These are phyloP conservation scores for Semaprochilodus insignis DNA, from an alignment of 2,797 vertebrate genomes.

Conservation along the genomic window DNA sequence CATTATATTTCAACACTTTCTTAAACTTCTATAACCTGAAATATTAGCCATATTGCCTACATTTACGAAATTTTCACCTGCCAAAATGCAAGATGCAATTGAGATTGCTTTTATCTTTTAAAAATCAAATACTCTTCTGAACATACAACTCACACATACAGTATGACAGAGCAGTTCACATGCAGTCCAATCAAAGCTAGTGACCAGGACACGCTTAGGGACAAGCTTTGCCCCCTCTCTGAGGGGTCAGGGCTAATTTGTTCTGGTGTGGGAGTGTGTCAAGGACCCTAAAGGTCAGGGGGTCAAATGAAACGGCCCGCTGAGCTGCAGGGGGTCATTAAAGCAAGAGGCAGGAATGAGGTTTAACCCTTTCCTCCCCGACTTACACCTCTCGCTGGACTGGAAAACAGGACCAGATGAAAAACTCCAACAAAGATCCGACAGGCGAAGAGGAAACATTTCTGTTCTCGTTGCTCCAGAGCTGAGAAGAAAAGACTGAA, in stretches of 20 bases:
- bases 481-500: too few species aligned
- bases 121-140: too few species aligned
- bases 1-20: too few species aligned
- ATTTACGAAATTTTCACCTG: not conserved
- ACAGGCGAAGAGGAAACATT: not conserved
- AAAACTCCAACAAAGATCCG: not conserved
- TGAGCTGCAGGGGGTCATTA: slow-evolving; percentile 67
- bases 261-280: slow-evolving; percentile 74
- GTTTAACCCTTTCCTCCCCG: slow-evolving; percentile 74
- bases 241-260: slow-evolving; percentile 74
- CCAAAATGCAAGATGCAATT: not conserved
- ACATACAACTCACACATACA: slow-evolving; percentile 22
- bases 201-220: slow-evolving; percentile 47
- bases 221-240: slow-evolving; percentile 55
- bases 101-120: not conserved
- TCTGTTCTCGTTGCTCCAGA: not conserved
- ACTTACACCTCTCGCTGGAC: not conserved
- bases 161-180: slow-evolving; percentile 39
- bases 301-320: slow-evolving; percentile 73
- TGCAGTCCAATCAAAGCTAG: slow-evolving; percentile 6
- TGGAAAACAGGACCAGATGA: not conserved
- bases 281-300: slow-evolving; percentile 68
- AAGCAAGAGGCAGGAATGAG: slow-evolving; percentile 53
- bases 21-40: too few species aligned
- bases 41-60: not conserved